Percentiles rank a stretch among this genome's conserved stretches.
Evolutionary conservation across 1,140 invertebrate species (phyloP).

Genomic region (Prorops nasuta): DNA sequence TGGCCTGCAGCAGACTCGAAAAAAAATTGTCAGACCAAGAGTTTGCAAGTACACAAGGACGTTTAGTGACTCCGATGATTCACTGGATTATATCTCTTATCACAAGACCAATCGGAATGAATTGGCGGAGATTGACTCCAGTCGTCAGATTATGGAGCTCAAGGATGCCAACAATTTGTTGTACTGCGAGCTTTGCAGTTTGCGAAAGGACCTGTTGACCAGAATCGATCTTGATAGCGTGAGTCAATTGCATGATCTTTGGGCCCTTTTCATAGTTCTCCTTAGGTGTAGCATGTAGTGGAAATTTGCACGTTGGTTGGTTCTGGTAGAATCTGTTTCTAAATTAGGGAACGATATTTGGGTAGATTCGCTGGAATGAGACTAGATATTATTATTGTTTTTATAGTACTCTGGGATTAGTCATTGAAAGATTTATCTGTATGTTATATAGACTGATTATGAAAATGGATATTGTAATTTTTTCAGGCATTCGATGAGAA

Average conservation of each 20-base stretch:
- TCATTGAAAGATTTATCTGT: too few relatives aligned
- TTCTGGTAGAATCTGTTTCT: too few relatives aligned
- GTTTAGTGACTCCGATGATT: slow-evolving; percentile 50
- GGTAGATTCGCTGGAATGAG: too few relatives aligned
- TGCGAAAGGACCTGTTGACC: slow-evolving; percentile 31
- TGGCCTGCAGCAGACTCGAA: slow-evolving; percentile 60
- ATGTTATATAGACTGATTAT: too few relatives aligned
- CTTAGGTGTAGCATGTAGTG: too few relatives aligned
- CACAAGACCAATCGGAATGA: slow-evolving; percentile 40
- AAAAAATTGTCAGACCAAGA: slow-evolving; percentile 30
- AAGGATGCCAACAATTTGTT: slow-evolving; percentile 40
- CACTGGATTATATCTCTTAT: slow-evolving; percentile 39
- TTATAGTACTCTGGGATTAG: too few relatives aligned
- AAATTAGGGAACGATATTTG: too few relatives aligned
- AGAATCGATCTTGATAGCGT: slow-evolving; percentile 29
- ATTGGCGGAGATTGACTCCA: slow-evolving; percentile 32
- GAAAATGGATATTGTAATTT: too few relatives aligned
- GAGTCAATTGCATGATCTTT: slow-evolving; percentile 15
- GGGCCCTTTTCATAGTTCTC: too few relatives aligned
- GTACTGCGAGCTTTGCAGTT: slow-evolving; percentile 35
- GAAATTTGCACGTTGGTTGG: too few relatives aligned
- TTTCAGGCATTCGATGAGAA: slow-evolving; percentile 42
- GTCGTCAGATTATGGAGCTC: slow-evolving; percentile 37
- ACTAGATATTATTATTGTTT: too few relatives aligned
- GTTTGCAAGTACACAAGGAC: slow-evolving; percentile 33